A percentile compares a stretch with the other conserved stretches of the same genome.
Evolutionary conservation across 2,113 vertebrate genomes (phyloP).

Genomic region (Aegotheles bennettii): DNA sequence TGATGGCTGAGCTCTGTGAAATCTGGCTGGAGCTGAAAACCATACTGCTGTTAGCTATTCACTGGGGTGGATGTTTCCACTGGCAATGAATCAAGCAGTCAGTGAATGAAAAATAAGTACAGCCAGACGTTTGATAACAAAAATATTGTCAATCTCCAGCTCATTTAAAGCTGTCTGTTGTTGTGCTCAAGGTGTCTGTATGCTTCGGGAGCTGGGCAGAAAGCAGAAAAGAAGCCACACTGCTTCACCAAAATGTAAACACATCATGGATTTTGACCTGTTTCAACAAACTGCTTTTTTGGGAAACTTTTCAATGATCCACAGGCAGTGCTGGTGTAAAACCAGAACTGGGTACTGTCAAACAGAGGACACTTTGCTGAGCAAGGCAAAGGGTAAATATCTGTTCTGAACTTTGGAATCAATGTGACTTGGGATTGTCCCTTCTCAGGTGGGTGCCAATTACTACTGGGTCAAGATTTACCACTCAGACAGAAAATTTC

Average conservation of each 20-base stretch:
- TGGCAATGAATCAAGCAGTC: slow-evolving; percentile 22
- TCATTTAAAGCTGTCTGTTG: neutral
- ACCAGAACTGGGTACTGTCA: neutral
- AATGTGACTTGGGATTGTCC: neutral
- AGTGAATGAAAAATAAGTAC: slow-evolving; percentile 9
- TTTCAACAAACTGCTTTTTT: neutral
- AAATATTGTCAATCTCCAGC: slow-evolving; percentile 17
- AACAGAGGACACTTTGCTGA: neutral
- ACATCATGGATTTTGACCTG: neutral
- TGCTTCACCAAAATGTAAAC: neutral
- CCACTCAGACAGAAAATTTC: neutral
- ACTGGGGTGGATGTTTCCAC: neutral
- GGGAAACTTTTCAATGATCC: neutral
- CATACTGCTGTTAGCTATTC: neutral
- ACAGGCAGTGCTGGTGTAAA: neutral
- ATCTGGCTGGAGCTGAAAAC: neutral
- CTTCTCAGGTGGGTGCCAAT: neutral
- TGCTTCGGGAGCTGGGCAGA: neutral
- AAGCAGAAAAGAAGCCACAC: neutral
- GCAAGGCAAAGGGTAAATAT: neutral
- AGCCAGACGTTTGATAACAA: slow-evolving; percentile 6
- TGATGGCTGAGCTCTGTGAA: neutral
- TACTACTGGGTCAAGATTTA: neutral
- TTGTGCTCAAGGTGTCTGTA: neutral
- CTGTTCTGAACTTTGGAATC: neutral